Conservation (phyloP, 2,113 vertebrate genomes). For the Prionailurus bengalensis region DNA sequence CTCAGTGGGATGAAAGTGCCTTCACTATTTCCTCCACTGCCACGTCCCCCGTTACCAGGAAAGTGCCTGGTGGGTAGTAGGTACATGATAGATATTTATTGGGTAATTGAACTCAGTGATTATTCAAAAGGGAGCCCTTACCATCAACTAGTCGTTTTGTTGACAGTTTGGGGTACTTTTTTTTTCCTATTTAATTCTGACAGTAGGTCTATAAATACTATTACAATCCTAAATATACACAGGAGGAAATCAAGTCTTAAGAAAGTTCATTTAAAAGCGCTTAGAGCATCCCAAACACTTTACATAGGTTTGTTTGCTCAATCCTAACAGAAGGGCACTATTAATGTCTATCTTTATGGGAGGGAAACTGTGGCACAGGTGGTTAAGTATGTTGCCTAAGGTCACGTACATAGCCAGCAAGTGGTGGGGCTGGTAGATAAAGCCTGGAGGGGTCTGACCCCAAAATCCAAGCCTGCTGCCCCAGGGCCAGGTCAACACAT, state of each 20-base stretch:
- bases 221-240: neutral
- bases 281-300: neutral
- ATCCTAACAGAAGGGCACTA: neutral
- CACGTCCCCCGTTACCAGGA: accelerated
- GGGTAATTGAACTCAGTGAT: neutral
- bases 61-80: neutral
- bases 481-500: neutral
- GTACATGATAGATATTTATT: neutral
- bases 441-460: neutral
- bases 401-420: neutral
- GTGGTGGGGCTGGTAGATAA: neutral
- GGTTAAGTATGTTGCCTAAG: neutral
- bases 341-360: neutral
- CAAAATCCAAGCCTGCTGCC: neutral
- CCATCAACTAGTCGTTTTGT: neutral
- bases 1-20: neutral
- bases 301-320: neutral
- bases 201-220: neutral
- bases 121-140: neutral
- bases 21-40: neutral
- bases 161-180: neutral
- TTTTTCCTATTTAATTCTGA: neutral
- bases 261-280: neutral
- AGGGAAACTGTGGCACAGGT: neutral
- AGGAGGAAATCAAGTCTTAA: neutral